Evolutionary conservation across 2,113 vertebrate genomes (phyloP).

Genomic region (Cyprinodon brontotheroides): DNA sequence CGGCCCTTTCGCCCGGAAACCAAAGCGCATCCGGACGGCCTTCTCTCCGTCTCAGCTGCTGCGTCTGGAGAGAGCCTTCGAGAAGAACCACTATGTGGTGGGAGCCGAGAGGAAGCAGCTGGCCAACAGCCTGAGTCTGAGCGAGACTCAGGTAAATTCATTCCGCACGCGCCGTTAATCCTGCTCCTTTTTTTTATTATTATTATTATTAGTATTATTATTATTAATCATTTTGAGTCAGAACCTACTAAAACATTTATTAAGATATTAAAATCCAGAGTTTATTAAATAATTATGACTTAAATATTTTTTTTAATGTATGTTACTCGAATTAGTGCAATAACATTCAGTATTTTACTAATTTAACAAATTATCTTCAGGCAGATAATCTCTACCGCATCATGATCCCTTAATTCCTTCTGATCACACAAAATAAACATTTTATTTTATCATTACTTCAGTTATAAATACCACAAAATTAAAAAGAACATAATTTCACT

Average conservation of each 20-base stretch:
- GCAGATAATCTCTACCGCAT: too few species aligned
- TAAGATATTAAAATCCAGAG: not conserved
- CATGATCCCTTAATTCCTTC: too few species aligned
- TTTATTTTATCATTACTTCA: not conserved
- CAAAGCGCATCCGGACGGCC: constrained; percentile 97
- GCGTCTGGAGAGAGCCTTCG: constrained; percentile 92
- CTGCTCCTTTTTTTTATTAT: not conserved
- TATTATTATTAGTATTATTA: not conserved
- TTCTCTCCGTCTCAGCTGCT: constrained; percentile 97
- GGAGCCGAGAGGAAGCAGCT: constrained; percentile 96
- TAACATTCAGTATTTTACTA: not conserved
- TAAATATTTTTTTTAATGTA: not conserved
- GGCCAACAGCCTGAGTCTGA: constrained; percentile 92
- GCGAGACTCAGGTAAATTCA: constrained; percentile 88
- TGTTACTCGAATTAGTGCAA: not conserved
- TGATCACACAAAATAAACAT: not conserved
- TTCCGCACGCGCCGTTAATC: not conserved
- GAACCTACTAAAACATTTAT: too few species aligned
- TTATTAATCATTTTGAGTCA: not conserved
- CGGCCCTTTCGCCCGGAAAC: constrained; percentile 94
- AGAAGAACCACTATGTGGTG: constrained; percentile 98
- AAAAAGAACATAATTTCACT: not conserved
- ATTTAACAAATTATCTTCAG: too few species aligned
- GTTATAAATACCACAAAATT: not conserved
- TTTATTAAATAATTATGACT: not conserved